These are phyloP conservation scores for Etheostoma perlongum DNA, from an alignment of 2,797 vertebrate species.

Conservation along the genomic window DNA sequence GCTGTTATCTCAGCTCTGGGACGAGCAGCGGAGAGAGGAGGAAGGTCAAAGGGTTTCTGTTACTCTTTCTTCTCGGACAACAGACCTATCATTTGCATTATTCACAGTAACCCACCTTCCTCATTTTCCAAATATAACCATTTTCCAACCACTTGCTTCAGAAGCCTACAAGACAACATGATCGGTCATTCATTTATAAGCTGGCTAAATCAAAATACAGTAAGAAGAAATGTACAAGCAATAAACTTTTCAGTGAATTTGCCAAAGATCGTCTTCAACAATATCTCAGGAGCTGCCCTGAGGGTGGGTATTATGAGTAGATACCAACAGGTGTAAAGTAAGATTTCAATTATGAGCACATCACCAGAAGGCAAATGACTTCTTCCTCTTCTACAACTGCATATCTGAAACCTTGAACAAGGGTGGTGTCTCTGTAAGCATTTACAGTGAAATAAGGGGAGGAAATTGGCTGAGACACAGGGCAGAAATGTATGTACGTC, in stretches of 20 bases:
- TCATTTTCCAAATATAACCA: slow-evolving; percentile 50
- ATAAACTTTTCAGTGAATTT: slow-evolving; percentile 13
- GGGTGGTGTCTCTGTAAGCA: slow-evolving; percentile 71
- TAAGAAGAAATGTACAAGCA: background rate
- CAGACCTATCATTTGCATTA: slow-evolving; percentile 74
- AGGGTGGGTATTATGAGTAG: slow-evolving; percentile 41
- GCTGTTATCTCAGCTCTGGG: slow-evolving; percentile 71
- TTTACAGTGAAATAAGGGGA: slow-evolving; percentile 76
- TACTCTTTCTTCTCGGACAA: slow-evolving; percentile 75
- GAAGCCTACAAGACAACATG: slow-evolving; percentile 11
- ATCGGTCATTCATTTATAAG: background rate
- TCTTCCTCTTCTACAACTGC: slow-evolving; percentile 52
- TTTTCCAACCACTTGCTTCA: slow-evolving; percentile 15
- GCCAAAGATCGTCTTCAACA: slow-evolving; percentile 7
- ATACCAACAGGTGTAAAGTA: slow-evolving; percentile 81
- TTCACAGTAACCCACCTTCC: slow-evolving; percentile 57
- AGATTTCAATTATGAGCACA: slow-evolving; percentile 62
- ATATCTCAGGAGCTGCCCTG: slow-evolving; percentile 22
- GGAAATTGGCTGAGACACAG: slow-evolving; percentile 82
- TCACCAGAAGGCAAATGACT: slow-evolving; percentile 72
- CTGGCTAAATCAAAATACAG: background rate
- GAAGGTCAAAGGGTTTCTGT: slow-evolving; percentile 84
- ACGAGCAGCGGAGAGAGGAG: slow-evolving; percentile 40
- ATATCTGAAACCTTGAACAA: slow-evolving; percentile 71
- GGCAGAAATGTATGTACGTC: slow-evolving; percentile 76